phyloP scores from a whole-genome alignment of 2,113 vertebrate genomes.

The Rhynchomys soricoides region DNA sequence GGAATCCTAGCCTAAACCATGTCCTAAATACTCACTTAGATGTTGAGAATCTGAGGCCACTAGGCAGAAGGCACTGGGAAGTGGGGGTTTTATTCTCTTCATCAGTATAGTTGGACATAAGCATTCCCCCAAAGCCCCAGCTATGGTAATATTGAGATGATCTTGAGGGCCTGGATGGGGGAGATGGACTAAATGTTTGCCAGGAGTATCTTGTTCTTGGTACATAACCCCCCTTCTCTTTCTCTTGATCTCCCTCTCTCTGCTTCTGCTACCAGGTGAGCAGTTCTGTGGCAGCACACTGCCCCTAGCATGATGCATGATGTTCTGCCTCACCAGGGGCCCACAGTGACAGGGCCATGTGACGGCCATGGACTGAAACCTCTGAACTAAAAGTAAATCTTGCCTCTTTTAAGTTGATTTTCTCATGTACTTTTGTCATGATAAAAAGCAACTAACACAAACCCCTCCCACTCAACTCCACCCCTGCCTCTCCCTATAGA shows the following conservation, averaged over 20 bases:
- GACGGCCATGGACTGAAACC: neutral
- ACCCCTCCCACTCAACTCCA: too few relatives aligned
- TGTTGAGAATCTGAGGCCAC: neutral
- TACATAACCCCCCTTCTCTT: too few relatives aligned
- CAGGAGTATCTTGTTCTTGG: neutral
- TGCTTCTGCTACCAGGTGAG: neutral
- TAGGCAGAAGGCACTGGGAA: neutral
- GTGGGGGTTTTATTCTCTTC: neutral
- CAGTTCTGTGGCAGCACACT: neutral
- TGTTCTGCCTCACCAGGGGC: neutral
- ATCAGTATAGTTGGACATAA: neutral
- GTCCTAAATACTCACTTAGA: conserved; percentile 21
- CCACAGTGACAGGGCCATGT: neutral
- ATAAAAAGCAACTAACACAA: neutral
- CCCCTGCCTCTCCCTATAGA: neutral
- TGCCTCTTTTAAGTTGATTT: neutral
- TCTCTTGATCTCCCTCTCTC: neutral
- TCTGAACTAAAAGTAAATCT: neutral
- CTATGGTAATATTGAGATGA: neutral
- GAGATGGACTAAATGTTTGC: neutral
- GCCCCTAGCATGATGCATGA: neutral
- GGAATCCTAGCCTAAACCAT: neutral
- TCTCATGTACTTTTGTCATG: neutral
- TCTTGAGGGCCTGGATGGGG: neutral
- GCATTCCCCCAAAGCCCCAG: neutral